phyloP scores from a whole-genome alignment of 2,797 vertebrate genomes.

The Thunnus albacares region DNA sequence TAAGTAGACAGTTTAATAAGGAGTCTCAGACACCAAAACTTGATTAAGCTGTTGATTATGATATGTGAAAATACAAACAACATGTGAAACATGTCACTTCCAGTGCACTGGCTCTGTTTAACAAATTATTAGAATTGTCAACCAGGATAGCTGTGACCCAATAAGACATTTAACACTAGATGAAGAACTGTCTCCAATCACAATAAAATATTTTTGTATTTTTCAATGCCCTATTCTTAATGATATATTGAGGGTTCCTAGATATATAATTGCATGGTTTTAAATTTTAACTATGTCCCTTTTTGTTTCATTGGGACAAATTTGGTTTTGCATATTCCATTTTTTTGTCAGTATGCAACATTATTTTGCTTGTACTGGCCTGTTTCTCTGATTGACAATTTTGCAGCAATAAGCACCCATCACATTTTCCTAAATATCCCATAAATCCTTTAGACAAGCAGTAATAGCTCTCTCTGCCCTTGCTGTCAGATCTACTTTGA shows the following conservation, averaged over 20 bases:
- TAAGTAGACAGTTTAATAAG: neutral
- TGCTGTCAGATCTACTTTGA: slow-evolving; percentile 82
- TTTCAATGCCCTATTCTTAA: neutral
- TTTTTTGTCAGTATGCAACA: slow-evolving; percentile 29
- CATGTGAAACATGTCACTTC: slow-evolving; percentile 28
- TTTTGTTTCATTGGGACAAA: neutral
- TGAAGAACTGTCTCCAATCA: neutral
- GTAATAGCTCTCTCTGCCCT: slow-evolving; percentile 77
- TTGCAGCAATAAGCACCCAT: slow-evolving; percentile 73
- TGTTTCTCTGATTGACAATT: slow-evolving; percentile 61
- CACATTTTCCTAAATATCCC: slow-evolving; percentile 77
- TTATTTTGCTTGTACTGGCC: slow-evolving; percentile 31
- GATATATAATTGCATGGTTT: neutral
- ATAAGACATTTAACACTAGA: neutral
- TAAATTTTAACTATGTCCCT: neutral
- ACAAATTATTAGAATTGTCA: slow-evolving; percentile 23
- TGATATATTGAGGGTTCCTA: neutral
- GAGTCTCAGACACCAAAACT: neutral
- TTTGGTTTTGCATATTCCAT: slow-evolving; percentile 3
- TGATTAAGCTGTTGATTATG: slow-evolving; percentile 2
- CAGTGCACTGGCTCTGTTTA: slow-evolving; percentile 2
- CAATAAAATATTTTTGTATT: neutral
- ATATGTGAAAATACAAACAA: slow-evolving; percentile 9
- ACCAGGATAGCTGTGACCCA: slow-evolving; percentile 6
- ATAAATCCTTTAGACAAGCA: slow-evolving; percentile 82